A percentile compares a stretch with the other conserved stretches of the same genome.
Evolutionary conservation across 2,113 vertebrate genomes (phyloP).

Genomic region (Thunnus maccoyii): DNA sequence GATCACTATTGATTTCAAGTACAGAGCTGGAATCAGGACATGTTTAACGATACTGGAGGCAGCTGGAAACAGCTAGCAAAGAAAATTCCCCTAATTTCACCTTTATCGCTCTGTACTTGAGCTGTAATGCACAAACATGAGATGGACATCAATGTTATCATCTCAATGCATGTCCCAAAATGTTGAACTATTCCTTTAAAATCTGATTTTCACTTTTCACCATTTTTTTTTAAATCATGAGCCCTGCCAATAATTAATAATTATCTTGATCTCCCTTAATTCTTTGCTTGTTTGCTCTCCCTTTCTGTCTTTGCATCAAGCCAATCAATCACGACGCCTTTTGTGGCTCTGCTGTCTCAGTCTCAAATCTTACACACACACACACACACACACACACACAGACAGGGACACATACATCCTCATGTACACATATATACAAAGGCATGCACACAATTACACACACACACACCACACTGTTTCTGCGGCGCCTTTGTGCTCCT

Average conservation of each 20-base stretch:
- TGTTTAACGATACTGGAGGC: too few species aligned
- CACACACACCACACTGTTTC: slow-evolving; percentile 49
- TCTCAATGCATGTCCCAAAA: too few species aligned
- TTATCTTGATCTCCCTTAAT: background rate
- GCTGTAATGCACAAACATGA: too few species aligned
- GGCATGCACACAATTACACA: slow-evolving; percentile 39
- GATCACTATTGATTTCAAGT: too few species aligned
- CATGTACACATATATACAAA: slow-evolving; percentile 39
- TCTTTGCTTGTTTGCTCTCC: slow-evolving; percentile 1
- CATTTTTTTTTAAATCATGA: background rate
- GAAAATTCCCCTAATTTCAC: too few species aligned
- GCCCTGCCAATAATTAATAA: background rate
- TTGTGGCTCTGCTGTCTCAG: slow-evolving; percentile 38
- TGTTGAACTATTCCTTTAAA: background rate
- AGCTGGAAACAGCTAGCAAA: too few species aligned
- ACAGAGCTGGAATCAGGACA: too few species aligned
- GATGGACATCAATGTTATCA: too few species aligned
- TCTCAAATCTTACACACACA: slow-evolving; percentile 33
- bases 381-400: background rate
- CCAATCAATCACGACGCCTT: slow-evolving; percentile 52
- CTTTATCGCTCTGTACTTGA: too few species aligned
- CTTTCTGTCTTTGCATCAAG: slow-evolving; percentile 21
- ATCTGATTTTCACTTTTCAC: background rate
- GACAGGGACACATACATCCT: background rate
- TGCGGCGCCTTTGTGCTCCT: slow-evolving; percentile 77